These are phyloP conservation scores for Lepus timidus DNA, from an alignment of 2,113 vertebrate species.

Conservation along the genomic window DNA sequence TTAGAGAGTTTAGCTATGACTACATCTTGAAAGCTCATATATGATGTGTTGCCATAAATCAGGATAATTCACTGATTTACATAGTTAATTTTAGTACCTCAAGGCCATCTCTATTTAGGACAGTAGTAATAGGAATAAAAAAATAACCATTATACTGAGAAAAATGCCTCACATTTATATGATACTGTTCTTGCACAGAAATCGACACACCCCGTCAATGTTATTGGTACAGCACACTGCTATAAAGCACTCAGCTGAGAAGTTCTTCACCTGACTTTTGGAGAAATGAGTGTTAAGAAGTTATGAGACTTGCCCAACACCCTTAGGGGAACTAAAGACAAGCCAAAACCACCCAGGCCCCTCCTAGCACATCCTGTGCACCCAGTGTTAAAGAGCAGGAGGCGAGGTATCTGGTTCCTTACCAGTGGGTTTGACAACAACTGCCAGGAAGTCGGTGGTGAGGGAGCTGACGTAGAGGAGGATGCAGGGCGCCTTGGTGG, in stretches of 20 bases:
- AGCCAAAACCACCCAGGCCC: neutral
- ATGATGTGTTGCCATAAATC: neutral
- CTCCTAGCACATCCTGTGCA: neutral
- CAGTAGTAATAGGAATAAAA: neutral
- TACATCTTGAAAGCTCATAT: neutral
- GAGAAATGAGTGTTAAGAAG: neutral
- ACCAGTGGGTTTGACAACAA: conserved; percentile 94
- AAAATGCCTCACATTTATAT: neutral
- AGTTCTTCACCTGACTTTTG: neutral
- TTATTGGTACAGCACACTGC: accelerated
- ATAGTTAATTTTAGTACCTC: neutral
- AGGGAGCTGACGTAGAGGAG: conserved; percentile 95
- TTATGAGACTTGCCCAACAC: neutral
- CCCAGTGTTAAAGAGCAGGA: accelerated
- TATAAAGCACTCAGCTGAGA: accelerated
- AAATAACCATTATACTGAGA: neutral
- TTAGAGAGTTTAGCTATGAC: neutral
- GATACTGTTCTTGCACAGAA: neutral
- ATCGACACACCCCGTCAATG: accelerated
- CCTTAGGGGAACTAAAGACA: neutral
- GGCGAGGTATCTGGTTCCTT: conserved; percentile 67
- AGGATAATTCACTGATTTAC: neutral
- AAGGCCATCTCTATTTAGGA: neutral
- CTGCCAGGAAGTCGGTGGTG: conserved; percentile 94
- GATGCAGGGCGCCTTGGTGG: conserved; percentile 93